phyloP scores from a whole-genome alignment of 2,888 invertebrate genomes.

The Rhingia campestris region DNA sequence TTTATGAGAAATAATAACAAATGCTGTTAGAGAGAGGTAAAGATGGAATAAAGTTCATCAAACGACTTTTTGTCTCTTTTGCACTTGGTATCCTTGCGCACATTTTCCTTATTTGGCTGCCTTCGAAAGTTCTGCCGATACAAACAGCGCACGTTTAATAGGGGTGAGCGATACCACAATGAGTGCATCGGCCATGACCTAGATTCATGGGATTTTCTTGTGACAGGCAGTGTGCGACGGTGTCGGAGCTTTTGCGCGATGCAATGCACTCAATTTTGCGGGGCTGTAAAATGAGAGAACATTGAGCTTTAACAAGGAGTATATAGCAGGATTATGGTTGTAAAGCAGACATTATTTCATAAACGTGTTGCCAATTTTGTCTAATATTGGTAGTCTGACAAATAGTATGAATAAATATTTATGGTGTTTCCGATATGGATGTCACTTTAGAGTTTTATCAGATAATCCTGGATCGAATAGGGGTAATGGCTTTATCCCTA shows the following conservation, averaged over 20 bases:
- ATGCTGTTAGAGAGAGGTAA: neutral
- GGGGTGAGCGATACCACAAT: slow-evolving; percentile 74
- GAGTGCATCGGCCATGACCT: slow-evolving; percentile 83
- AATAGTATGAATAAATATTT: too few species aligned
- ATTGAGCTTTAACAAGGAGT: slow-evolving; percentile 68
- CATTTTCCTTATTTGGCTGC: slow-evolving; percentile 40
- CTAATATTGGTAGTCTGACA: too few species aligned
- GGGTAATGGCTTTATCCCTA: too few species aligned
- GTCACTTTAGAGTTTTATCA: too few species aligned
- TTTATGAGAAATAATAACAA: too few species aligned
- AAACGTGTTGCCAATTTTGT: too few species aligned
- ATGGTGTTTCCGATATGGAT: too few species aligned
- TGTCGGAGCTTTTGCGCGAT: slow-evolving; percentile 64
- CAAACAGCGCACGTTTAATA: slow-evolving; percentile 61
- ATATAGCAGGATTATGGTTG: neutral
- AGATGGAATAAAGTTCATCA: slow-evolving; percentile 50
- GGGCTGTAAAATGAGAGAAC: slow-evolving; percentile 58
- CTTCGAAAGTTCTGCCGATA: slow-evolving; percentile 60
- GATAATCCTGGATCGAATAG: too few species aligned
- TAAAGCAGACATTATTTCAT: too few species aligned
- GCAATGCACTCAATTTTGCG: slow-evolving; percentile 69
- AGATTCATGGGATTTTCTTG: slow-evolving; percentile 76
- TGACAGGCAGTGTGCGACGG: slow-evolving; percentile 50
- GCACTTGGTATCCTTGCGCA: neutral
- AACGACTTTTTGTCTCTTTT: slow-evolving; percentile 25